Conservation (phyloP, 2,113 vertebrate species). For the Hyaena hyaena region DNA sequence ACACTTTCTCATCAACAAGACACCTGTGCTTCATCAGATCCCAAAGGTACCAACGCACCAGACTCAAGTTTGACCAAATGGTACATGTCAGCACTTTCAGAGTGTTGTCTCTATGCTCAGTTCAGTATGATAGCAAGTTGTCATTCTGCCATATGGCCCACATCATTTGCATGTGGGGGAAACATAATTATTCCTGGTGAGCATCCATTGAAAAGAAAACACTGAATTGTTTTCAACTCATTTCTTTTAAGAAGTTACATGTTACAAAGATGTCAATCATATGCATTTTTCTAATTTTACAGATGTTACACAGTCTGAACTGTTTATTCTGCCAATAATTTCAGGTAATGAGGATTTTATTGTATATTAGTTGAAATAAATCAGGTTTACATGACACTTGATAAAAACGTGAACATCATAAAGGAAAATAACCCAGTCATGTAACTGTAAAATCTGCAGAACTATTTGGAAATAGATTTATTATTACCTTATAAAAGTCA, state of each 20-base stretch:
- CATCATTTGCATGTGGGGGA: neutral
- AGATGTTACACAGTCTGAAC: slow-evolving; percentile 32
- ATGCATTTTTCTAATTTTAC: neutral
- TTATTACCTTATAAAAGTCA: slow-evolving; percentile 75
- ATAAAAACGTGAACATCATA: slow-evolving; percentile 64
- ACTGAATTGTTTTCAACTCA: slow-evolving; percentile 35
- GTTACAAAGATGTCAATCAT: slow-evolving; percentile 35
- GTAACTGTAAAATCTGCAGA: slow-evolving; percentile 68
- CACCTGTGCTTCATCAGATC: neutral
- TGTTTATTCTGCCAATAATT: slow-evolving; percentile 31
- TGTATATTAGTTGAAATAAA: slow-evolving; percentile 60
- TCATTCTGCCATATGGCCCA: neutral
- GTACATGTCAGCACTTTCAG: neutral
- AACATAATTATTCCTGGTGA: slow-evolving; percentile 43
- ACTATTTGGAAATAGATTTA: slow-evolving; percentile 74
- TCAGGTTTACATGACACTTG: slow-evolving; percentile 56
- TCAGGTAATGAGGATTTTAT: slow-evolving; percentile 55
- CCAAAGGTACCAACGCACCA: neutral
- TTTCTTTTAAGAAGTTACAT: slow-evolving; percentile 47
- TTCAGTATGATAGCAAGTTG: neutral
- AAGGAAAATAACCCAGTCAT: slow-evolving; percentile 76
- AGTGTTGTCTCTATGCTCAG: neutral
- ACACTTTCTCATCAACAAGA: neutral
- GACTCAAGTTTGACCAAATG: neutral
- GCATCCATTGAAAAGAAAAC: slow-evolving; percentile 33